A percentile compares a stretch with the other conserved stretches of the same genome.
Evolutionary conservation across 1,140 invertebrate species (phyloP).

Genomic region (Archegozetes longisetosus): DNA sequence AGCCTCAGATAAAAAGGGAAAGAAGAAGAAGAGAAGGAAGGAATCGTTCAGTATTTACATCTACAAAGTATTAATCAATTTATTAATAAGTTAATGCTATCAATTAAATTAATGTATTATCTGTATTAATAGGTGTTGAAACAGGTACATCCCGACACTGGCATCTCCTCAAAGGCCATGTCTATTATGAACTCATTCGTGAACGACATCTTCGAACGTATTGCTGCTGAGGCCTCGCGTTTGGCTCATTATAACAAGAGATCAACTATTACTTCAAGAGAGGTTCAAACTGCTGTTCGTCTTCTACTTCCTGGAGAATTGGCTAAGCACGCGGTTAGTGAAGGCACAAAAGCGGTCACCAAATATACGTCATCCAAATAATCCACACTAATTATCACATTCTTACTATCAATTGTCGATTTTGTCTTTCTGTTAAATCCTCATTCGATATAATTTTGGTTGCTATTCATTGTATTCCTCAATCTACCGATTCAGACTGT

Average conservation of each 20-base stretch:
- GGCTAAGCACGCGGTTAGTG: constrained; percentile 41
- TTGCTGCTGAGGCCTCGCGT: constrained; percentile 46
- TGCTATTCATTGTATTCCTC: no score
- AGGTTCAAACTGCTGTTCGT: constrained; percentile 44
- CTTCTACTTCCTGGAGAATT: constrained; percentile 44
- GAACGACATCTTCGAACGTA: constrained; percentile 35
- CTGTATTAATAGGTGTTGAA: constrained; percentile 25
- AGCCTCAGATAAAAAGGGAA: constrained; percentile 31
- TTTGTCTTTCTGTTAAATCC: no score
- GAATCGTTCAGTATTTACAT: constrained; percentile 40
- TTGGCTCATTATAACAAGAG: constrained; percentile 53
- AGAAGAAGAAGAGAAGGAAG: constrained; percentile 27
- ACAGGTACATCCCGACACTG: constrained; percentile 35
- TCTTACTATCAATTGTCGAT: no score
- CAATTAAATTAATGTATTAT: background rate
- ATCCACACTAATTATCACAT: constrained; percentile 12
- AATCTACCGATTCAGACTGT: no score
- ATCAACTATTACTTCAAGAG: constrained; percentile 39
- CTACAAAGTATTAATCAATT: constrained; percentile 21
- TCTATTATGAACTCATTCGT: constrained; percentile 38
- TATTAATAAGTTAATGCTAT: background rate
- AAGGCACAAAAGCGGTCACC: constrained; percentile 41
- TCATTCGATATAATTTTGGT: no score
- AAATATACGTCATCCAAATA: constrained; percentile 40
- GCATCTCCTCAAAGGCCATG: constrained; percentile 38